A percentile compares a stretch with the other conserved stretches of the same genome.
Evolutionary conservation across 2,113 vertebrate species (phyloP).

Genomic region (Seriola rivoliana): DNA sequence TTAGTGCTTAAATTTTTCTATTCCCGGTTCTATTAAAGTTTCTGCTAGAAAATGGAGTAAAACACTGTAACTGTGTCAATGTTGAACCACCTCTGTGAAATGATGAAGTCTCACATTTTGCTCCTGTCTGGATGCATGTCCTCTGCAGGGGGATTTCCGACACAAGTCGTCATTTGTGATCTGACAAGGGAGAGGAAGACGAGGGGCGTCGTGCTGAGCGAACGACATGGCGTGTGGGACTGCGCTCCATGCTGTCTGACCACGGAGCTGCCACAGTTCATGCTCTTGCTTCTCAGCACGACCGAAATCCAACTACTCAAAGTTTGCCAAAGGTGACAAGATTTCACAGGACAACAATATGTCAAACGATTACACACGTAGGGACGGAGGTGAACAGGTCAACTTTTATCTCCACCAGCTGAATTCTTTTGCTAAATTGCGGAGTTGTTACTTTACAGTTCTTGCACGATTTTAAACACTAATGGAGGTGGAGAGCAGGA

Average conservation of each 20-base stretch:
- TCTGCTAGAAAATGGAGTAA: neutral
- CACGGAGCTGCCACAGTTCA: constrained; percentile 63
- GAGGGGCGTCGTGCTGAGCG: constrained; percentile 59
- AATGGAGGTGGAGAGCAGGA: constrained; percentile 26
- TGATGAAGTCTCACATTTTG: neutral
- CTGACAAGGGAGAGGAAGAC: constrained; percentile 78
- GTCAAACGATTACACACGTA: constrained; percentile 19
- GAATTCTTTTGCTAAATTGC: constrained; percentile 57
- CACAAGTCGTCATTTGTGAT: constrained; percentile 99
- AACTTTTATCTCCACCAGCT: constrained; percentile 40
- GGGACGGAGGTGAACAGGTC: constrained; percentile 52
- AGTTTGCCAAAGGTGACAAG: constrained; percentile 84
- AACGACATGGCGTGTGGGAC: constrained; percentile 79
- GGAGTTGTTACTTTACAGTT: constrained; percentile 67
- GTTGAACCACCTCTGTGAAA: neutral
- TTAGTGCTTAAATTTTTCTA: neutral
- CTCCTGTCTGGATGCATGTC: neutral
- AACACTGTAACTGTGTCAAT: neutral
- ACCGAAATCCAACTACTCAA: constrained; percentile 63
- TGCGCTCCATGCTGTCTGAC: constrained; percentile 69
- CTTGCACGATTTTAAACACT: constrained; percentile 65
- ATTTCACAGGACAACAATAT: constrained; percentile 63
- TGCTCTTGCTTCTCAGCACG: constrained; percentile 58
- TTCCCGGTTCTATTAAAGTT: neutral
- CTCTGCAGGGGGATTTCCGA: constrained; percentile 94